These are phyloP conservation scores for Tribolium freemani DNA, from an alignment of 2,888 invertebrate genomes.

Conservation along the genomic window DNA sequence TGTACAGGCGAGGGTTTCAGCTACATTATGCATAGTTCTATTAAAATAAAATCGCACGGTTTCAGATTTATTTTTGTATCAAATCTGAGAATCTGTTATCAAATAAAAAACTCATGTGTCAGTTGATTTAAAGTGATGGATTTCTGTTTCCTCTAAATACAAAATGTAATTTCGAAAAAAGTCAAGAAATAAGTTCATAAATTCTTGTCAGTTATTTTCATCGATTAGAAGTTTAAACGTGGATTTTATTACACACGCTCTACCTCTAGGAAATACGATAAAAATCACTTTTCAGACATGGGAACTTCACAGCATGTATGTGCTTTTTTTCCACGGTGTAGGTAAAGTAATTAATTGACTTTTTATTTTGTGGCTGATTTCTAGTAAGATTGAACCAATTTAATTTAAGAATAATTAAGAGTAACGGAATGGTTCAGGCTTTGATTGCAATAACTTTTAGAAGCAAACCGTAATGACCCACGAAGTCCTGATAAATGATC, in stretches of 20 bases:
- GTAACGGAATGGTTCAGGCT: too few species aligned
- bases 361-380: too few species aligned
- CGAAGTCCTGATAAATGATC: constrained; percentile 34
- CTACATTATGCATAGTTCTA: too few species aligned
- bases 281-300: neutral
- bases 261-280: neutral
- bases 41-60: neutral
- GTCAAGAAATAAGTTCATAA: neutral
- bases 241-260: neutral
- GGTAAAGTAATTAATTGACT: neutral
- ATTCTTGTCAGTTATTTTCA: neutral
- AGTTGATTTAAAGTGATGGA: constrained; percentile 12
- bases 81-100: neutral
- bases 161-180: neutral
- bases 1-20: neutral
- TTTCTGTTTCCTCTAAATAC: neutral
- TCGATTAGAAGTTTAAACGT: neutral
- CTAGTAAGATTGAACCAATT: too few species aligned
- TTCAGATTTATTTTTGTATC: neutral
- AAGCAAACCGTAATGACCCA: constrained; percentile 20
- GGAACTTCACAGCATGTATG: neutral
- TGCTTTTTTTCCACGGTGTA: neutral
- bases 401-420: too few species aligned
- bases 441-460: neutral
- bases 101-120: constrained; percentile 11